Base-by-base conservation (phyloP, 2,113 vertebrate genomes). In the Halcyon senegalensis region DNA sequence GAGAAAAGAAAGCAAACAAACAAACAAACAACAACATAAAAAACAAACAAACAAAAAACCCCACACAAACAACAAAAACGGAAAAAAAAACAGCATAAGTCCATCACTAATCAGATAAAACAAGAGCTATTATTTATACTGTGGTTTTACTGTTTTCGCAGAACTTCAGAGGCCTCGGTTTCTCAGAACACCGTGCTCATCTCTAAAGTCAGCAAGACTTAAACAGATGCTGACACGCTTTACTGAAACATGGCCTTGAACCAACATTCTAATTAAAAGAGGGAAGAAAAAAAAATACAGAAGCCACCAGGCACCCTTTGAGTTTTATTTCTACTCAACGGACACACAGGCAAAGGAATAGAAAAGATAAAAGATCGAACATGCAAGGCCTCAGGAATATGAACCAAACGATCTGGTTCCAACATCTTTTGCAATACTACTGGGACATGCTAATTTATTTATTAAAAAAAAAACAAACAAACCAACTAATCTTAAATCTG, bases 41-140 rank as follows among this genome's bases (percentile, higher is more conserved):
- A n/a, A 37, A 21, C 13, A 60, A 30, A 23, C 25, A 25, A 25
- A 25, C 12, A 25, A 50, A 50, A 6, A 50, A 50, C 12, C 13
- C 48, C 19, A 48, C 48, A 43, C 43, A 43, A 43, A 43, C 43
- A 43, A 43, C 43, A 16, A 43, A 43, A 43, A 43, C 5, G 43
- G 43, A 43, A 43, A 43, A 43, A 43, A 43, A 43, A 6, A 41
- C 35, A 93, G 27, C 51, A 53, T 28, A 53, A 27, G 30, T 21
- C 73, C 84, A 82, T 89, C 86, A 73, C 86, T 96, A 90, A 95
- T 95, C 80, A 96, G 87, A 82, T 90, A 89, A 93, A 91, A 51
- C 10, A 37, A 86, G 58, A 77, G 51, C 77, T 78, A 84, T 84
- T 79, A 82, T 86, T 95, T 93, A 68, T n/a, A 94, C 58, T 64